Percentiles rank a stretch among this genome's conserved stretches.
Evolutionary conservation across 2,113 vertebrate genomes (phyloP).

Genomic region (Lophochroa leadbeateri): DNA sequence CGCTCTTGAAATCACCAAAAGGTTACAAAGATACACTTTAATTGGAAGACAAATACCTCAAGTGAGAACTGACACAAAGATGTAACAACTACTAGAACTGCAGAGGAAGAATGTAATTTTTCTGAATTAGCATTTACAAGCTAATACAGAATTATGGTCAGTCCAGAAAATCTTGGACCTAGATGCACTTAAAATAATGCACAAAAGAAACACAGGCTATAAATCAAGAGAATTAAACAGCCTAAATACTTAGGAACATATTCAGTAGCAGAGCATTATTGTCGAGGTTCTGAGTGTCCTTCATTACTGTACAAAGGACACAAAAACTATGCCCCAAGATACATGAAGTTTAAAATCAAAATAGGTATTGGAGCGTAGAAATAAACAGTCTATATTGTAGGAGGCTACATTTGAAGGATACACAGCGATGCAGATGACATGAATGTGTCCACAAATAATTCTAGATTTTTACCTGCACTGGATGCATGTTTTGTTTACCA

Average conservation of each 20-base stretch:
- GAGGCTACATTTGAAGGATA: background rate
- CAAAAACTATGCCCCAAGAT: background rate
- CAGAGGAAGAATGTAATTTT: background rate
- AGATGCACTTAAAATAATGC: background rate
- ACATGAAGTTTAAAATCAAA: background rate
- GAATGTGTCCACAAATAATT: background rate
- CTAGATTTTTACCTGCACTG: background rate
- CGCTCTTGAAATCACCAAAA: conserved; percentile 37
- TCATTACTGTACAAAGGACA: background rate
- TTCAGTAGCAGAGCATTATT: background rate
- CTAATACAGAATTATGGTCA: background rate
- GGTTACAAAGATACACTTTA: background rate
- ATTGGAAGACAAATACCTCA: conserved; percentile 38
- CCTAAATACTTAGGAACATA: background rate
- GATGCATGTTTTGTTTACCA: background rate
- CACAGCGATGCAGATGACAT: background rate
- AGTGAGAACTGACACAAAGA: conserved; percentile 9
- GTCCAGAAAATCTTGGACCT: background rate
- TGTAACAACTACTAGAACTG: background rate
- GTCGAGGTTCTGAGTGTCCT: background rate
- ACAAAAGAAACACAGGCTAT: background rate
- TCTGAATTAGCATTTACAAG: background rate
- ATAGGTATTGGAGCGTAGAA: background rate
- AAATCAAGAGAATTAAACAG: conserved; percentile 16
- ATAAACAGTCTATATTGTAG: background rate